Percentiles rank a stretch among this genome's conserved stretches.
phyloP scores from a whole-genome alignment of 1,140 invertebrate genomes.

The Drosophila serrata region DNA sequence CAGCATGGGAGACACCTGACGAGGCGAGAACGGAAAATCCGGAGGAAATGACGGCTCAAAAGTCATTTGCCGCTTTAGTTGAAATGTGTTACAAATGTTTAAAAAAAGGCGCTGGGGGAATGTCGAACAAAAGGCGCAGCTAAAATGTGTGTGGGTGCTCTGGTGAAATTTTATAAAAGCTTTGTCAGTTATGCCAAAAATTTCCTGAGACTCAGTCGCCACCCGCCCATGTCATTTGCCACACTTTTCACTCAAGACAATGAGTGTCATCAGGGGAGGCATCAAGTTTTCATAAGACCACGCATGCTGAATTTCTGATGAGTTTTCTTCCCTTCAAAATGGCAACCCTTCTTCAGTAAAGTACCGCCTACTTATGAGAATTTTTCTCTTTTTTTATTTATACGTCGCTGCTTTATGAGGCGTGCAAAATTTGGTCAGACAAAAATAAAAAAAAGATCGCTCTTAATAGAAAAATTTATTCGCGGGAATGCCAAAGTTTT shows the following conservation, averaged over 20 bases:
- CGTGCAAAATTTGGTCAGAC: constrained; percentile 46
- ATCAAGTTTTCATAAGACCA: constrained; percentile 81
- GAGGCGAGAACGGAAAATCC: constrained; percentile 17
- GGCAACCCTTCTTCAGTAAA: constrained; percentile 41
- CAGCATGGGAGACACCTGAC: constrained; percentile 22
- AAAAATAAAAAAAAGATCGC: constrained; percentile 6
- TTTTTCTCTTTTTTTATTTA: constrained; percentile 53
- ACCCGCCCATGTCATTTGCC: constrained; percentile 55
- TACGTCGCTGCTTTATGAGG: constrained; percentile 56
- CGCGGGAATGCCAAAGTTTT: constrained; percentile 24
- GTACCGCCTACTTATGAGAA: constrained; percentile 18
- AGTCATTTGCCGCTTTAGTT: constrained; percentile 53
- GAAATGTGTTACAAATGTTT: constrained; percentile 45
- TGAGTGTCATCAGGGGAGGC: constrained; percentile 76
- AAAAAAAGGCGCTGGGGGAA: constrained; percentile 20
- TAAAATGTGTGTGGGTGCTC: constrained; percentile 30
- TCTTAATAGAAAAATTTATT: constrained; percentile 71
- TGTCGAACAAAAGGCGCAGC: constrained; percentile 30
- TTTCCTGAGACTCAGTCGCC: constrained; percentile 21
- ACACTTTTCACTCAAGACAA: constrained; percentile 74
- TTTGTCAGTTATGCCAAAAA: constrained; percentile 56
- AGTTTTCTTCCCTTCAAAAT: constrained; percentile 32
- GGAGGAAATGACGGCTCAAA: constrained; percentile 65
- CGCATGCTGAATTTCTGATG: constrained; percentile 76
- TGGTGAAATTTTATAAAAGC: constrained; percentile 61